phyloP scores from a whole-genome alignment of 2,888 invertebrate genomes.

The Masnerella sp. region DNA sequence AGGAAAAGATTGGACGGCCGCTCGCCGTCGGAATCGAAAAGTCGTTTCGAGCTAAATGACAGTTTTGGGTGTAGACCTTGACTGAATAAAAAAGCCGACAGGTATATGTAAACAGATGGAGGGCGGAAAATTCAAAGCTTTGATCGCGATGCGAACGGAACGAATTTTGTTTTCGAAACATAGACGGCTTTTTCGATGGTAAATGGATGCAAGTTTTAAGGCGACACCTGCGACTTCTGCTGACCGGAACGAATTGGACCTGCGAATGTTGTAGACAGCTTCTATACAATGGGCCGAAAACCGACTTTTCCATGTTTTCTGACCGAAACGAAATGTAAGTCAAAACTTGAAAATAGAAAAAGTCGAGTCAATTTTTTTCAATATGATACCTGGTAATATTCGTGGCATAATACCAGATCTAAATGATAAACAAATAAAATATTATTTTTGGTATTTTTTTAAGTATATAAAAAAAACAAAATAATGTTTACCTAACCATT shows the following conservation, averaged over 20 bases:
- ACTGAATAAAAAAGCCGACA: slow-evolving; percentile 35
- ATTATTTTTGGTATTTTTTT: no score
- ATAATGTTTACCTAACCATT: no score
- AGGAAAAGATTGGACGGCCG: slow-evolving; percentile 11
- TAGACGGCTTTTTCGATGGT: slow-evolving; percentile 65
- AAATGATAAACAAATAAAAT: no score
- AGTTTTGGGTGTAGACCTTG: slow-evolving; percentile 9
- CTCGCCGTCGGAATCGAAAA: slow-evolving; percentile 7
- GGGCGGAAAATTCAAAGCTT: slow-evolving; percentile 50
- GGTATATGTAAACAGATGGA: slow-evolving; percentile 39
- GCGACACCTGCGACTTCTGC: slow-evolving; percentile 62
- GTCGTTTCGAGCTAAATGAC: slow-evolving; percentile 12
- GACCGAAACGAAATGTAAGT: slow-evolving; percentile 33
- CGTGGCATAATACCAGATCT: no score
- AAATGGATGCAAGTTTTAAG: slow-evolving; percentile 60
- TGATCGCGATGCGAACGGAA: slow-evolving; percentile 72
- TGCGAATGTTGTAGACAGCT: slow-evolving; percentile 42
- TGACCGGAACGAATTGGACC: slow-evolving; percentile 61
- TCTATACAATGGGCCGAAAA: slow-evolving; percentile 26
- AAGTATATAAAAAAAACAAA: no score
- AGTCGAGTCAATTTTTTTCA: slow-evolving; percentile 47
- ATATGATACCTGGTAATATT: no score
- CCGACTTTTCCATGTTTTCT: slow-evolving; percentile 37
- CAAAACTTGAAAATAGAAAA: slow-evolving; percentile 23
- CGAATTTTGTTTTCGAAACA: slow-evolving; percentile 75